A percentile compares a stretch with the other conserved stretches of the same genome.
phyloP scores from a whole-genome alignment of 2,113 vertebrate genomes.

The Alaudala cheleensis region DNA sequence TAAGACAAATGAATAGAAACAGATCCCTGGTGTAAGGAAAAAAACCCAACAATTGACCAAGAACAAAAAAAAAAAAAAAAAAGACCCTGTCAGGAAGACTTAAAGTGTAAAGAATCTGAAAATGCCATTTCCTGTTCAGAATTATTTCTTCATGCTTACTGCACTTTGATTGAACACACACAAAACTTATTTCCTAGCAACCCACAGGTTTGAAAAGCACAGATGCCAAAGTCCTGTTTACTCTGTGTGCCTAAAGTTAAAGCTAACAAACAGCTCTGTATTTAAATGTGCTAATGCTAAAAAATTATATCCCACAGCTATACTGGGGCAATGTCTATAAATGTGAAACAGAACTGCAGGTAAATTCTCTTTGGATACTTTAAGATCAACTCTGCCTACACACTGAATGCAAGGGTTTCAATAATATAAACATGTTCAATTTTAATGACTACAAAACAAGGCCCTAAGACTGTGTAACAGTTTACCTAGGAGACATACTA shows the following conservation, averaged over 20 bases:
- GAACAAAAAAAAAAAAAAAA: background rate
- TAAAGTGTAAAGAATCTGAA: constrained; percentile 44
- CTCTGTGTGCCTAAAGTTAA: constrained; percentile 76
- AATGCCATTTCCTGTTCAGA: constrained; percentile 49
- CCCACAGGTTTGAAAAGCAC: constrained; percentile 70
- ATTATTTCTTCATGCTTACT: constrained; percentile 54
- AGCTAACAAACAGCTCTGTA: constrained; percentile 85
- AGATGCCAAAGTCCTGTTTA: constrained; percentile 67
- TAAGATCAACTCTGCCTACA: constrained; percentile 82
- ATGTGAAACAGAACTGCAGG: constrained; percentile 81
- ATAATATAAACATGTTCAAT: constrained; percentile 94
- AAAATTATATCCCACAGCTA: constrained; percentile 86
- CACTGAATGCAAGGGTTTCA: constrained; percentile 79
- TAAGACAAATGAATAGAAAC: background rate
- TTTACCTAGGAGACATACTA: constrained; percentile 91
- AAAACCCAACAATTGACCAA: background rate
- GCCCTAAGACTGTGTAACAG: constrained; percentile 86
- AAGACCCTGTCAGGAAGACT: background rate
- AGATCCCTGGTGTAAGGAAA: background rate
- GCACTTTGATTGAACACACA: constrained; percentile 41
- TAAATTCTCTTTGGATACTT: constrained; percentile 85
- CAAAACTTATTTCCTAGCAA: constrained; percentile 65
- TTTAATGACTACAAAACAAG: constrained; percentile 93
- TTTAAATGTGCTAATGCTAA: constrained; percentile 90
- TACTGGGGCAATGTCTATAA: constrained; percentile 77